phyloP scores from a whole-genome alignment of 2,797 vertebrate genomes.

The Avahi laniger region DNA sequence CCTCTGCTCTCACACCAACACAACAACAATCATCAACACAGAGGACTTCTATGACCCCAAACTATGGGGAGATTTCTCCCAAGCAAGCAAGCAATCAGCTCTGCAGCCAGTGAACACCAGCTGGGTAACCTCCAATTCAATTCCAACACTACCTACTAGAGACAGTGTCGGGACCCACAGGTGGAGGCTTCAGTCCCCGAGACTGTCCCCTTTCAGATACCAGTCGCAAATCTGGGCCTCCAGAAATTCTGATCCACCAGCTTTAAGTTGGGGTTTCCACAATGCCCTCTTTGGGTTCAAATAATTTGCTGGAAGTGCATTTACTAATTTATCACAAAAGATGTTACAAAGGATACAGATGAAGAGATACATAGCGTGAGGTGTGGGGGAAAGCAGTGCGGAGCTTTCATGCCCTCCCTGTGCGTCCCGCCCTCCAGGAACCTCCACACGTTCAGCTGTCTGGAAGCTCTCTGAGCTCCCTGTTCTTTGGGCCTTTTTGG shows the following conservation, averaged over 20 bases:
- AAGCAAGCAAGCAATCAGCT: neutral
- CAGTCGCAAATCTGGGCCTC: neutral
- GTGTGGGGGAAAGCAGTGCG: neutral
- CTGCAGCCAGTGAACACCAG: neutral
- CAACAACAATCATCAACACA: neutral
- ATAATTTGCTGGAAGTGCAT: neutral
- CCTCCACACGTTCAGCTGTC: too few species aligned
- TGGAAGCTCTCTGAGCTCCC: too few species aligned
- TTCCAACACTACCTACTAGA: neutral
- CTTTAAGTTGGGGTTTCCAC: neutral
- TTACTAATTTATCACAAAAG: neutral
- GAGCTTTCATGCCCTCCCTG: too few species aligned
- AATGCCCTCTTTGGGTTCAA: neutral
- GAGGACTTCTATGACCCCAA: neutral
- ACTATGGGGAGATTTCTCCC: neutral
- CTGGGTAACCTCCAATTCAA: neutral
- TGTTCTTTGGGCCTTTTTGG: too few species aligned
- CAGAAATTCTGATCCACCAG: neutral
- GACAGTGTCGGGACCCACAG: neutral
- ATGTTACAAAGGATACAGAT: neutral
- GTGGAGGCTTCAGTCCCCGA: neutral
- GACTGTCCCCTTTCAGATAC: neutral
- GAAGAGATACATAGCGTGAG: neutral
- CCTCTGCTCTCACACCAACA: neutral
- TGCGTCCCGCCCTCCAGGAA: too few species aligned